Base-by-base conservation (phyloP, 2,888 invertebrate genomes). In the Heliconius cydno region DNA sequence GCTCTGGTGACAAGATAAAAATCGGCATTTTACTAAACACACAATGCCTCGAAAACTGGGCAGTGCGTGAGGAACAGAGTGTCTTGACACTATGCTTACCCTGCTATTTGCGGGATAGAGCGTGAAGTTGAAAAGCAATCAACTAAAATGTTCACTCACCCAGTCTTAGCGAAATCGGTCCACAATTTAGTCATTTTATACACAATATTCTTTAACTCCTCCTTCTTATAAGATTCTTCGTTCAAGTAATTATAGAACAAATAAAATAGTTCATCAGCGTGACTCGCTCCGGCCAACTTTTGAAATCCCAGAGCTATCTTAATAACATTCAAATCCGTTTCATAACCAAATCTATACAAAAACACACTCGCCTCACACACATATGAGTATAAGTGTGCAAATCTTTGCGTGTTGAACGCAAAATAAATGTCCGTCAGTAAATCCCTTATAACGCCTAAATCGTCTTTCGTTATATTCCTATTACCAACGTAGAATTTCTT, bases 231-330 rank as follows among this genome's bases (percentile, higher is more conserved):
- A n/a, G 86, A 86, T 70, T 92, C 89, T 76, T 89, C 89, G 71
- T 90, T 92, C 5, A 85, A 80, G 15, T 88, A 87, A 60, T 89
- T 89, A 72, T 90, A 92, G 79, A 95, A 95, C 9, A 93, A 72
- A 83, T 95, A 95, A 66, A 91, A 91, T 15, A 95, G 30, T 3
- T 95, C 95, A 80, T 96, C 95, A 0, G 91, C 93, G 70, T 96
- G 95, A 46, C 90, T 89, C 0, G 91, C 93, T 0, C 95, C 95
- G 85, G 87, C 83, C 68, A 89, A 81, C 7, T 87, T 75, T 0
- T 60, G 60, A 1, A 81, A 79, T 13, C 80, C 82, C 25, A 82
- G 67, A 28, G 81, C 79, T 22, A 82, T 82, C 77, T 92, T 92
- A 1, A 91, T 75, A 15, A 91, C 67, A 82, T 93, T 93, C 70